A percentile compares a stretch with the other conserved stretches of the same genome.
These are phyloP conservation scores for Delphinus delphis DNA, from an alignment of 2,113 vertebrate species.

Conservation along the genomic window DNA sequence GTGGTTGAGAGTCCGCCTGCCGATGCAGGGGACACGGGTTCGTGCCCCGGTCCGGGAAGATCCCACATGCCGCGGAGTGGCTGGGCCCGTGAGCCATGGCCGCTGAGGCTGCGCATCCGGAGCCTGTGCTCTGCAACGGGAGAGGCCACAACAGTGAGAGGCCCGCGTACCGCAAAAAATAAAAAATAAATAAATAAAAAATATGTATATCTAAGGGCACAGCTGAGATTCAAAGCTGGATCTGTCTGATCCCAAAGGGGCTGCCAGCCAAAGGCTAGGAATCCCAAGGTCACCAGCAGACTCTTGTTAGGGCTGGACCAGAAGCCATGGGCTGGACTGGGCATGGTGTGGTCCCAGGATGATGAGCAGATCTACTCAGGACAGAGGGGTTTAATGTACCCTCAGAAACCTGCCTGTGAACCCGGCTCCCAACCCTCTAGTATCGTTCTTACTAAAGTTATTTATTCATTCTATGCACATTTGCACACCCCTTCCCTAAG, in stretches of 20 bases:
- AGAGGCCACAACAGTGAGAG: too few species aligned
- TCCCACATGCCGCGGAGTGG: too few species aligned
- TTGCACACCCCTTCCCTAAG: not conserved
- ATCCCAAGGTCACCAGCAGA: slow-evolving; percentile 3
- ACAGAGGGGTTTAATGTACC: not conserved
- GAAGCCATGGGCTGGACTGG: not conserved
- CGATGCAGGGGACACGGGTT: too few species aligned
- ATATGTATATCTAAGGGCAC: not conserved
- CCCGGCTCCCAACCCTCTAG: not conserved
- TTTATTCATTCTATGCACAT: not conserved
- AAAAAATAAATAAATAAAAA: too few species aligned
- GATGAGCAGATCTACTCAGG: not conserved
- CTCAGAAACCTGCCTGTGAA: not conserved
- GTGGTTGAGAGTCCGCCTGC: too few species aligned
- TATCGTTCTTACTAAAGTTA: not conserved
- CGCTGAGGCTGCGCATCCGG: too few species aligned
- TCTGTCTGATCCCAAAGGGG: not conserved
- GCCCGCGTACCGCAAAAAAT: too few species aligned
- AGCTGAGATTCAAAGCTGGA: slow-evolving; percentile 14
- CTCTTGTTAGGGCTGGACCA: not conserved
- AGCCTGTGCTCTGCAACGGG: too few species aligned
- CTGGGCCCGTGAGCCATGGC: too few species aligned
- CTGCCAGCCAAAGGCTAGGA: not conserved
- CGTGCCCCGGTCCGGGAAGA: too few species aligned
- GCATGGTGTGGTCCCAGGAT: not conserved